A percentile compares a stretch with the other conserved stretches of the same genome.
Evolutionary conservation across 2,797 vertebrate genomes (phyloP).

Genomic region (Choloepus didactylus): DNA sequence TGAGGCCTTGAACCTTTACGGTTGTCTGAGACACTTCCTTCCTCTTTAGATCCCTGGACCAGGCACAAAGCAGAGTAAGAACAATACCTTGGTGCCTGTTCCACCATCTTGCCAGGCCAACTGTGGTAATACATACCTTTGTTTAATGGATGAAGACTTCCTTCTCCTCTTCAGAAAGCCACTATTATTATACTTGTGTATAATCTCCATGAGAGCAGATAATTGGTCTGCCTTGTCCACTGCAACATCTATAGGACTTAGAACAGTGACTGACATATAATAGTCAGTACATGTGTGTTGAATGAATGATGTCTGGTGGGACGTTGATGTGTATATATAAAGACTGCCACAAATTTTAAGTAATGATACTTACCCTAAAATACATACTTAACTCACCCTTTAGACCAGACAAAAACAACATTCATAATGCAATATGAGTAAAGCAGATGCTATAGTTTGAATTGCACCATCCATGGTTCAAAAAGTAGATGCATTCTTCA

Average conservation of each 20-base stretch:
- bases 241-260: neutral
- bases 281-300: neutral
- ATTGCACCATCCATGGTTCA: neutral
- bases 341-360: neutral
- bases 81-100: fast-evolving
- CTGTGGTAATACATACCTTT: neutral
- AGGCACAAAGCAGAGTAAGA: neutral
- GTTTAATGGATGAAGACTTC: neutral
- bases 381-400: neutral
- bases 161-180: neutral
- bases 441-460: neutral
- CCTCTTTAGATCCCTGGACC: too few relatives aligned
- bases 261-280: neutral
- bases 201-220: neutral
- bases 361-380: neutral
- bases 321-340: neutral
- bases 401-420: neutral
- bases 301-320: neutral
- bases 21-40: neutral
- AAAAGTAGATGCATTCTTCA: neutral
- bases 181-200: neutral
- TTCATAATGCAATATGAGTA: neutral
- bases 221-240: neutral
- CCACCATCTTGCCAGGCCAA: neutral
- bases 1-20: neutral